Evolutionary conservation across 2,113 vertebrate genomes (phyloP).

Genomic region (Muscicapa adusta): DNA sequence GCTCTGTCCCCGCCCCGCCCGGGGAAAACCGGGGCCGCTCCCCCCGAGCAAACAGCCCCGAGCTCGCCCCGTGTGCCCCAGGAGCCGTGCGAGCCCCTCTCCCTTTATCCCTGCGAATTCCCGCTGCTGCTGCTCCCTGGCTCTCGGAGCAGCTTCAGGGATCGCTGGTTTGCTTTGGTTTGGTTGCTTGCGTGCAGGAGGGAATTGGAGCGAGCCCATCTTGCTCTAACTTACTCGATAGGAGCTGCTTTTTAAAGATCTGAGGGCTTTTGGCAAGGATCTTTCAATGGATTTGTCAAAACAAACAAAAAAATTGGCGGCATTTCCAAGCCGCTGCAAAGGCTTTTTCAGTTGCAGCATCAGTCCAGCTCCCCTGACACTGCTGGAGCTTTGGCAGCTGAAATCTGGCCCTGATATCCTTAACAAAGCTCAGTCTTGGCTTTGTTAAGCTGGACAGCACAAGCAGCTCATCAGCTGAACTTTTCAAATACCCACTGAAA

Average conservation of each 20-base stretch:
- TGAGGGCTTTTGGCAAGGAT: not conserved
- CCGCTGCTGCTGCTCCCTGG: not conserved
- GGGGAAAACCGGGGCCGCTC: not conserved
- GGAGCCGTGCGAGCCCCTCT: rapidly evolving
- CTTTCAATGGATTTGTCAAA: not conserved
- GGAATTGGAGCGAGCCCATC: not conserved
- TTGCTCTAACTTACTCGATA: not conserved
- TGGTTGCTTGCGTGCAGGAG: not conserved
- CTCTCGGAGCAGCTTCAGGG: not conserved
- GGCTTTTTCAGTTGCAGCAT: not conserved
- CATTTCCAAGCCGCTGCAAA: not conserved
- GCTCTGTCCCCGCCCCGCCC: not conserved
- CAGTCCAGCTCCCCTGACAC: not conserved
- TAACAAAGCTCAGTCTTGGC: not conserved
- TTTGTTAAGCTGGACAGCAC: not conserved
- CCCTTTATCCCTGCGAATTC: not conserved
- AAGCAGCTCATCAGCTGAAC: not conserved
- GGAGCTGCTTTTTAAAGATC: not conserved
- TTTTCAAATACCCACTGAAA: not conserved
- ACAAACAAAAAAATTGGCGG: not conserved
- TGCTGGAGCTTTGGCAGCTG: not conserved
- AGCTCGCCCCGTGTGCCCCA: rapidly evolving
- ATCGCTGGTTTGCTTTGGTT: not conserved
- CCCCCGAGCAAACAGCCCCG: not conserved
- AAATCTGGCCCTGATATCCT: not conserved